phyloP scores from a whole-genome alignment of 2,113 vertebrate species.

The Tauraco erythrolophus region DNA sequence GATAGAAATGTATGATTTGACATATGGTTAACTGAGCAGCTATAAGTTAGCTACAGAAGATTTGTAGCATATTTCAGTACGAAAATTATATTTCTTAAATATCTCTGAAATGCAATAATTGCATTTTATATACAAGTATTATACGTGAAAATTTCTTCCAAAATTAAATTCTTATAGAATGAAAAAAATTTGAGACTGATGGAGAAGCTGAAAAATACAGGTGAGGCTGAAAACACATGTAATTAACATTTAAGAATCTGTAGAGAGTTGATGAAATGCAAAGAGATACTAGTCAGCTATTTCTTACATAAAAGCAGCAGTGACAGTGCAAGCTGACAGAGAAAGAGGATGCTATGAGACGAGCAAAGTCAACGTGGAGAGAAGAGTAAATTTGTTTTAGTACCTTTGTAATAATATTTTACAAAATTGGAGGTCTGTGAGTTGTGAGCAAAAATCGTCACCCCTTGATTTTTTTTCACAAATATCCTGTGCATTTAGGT shows the following conservation, averaged over 20 bases:
- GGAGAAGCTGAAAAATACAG: background rate
- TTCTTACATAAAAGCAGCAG: background rate
- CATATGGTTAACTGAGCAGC: background rate
- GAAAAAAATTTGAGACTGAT: background rate
- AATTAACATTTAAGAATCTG: background rate
- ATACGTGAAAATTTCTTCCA: background rate
- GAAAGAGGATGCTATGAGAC: background rate
- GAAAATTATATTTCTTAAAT: background rate
- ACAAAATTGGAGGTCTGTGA: background rate
- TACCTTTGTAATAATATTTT: background rate
- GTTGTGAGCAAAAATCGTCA: background rate
- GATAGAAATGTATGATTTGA: background rate
- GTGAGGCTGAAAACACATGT: background rate
- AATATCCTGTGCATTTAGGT: background rate
- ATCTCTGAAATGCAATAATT: background rate
- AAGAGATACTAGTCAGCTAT: background rate
- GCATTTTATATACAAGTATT: background rate
- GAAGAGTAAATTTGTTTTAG: background rate
- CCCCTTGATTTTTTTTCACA: background rate
- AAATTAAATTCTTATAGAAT: background rate
- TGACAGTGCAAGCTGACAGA: background rate
- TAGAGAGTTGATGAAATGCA: background rate
- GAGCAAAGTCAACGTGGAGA: background rate
- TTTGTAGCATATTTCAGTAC: background rate
- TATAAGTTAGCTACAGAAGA: background rate